Evolutionary conservation across 2,888 invertebrate genomes (phyloP), one percentile per base, ranked within the genome.

Genomic region (Clitarchus hookeri): DNA sequence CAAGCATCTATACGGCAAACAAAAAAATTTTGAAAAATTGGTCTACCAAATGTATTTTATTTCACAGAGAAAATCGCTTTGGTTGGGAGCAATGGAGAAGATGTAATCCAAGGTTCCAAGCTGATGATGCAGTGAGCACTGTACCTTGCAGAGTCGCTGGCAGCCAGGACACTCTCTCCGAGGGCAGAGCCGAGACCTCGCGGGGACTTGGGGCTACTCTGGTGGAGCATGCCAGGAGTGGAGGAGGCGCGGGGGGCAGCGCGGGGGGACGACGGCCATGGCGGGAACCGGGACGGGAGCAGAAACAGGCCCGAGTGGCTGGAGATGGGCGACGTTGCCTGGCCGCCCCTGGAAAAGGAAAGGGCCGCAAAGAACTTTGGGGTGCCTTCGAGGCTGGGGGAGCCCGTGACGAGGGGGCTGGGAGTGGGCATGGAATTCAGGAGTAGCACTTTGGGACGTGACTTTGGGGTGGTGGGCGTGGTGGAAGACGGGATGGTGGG

Each of bases 401-500:
- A 85, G 84, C 87, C 23, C 54, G 65, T 25, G 77, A 78, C 19
- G 83, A 88, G 84, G 86, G 88, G 65, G 85, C 88, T 65, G 84
- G 88, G 87, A 65, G 88, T 86, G 26, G 44, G 27, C 13, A 89
- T 85, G 91, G 89, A 89, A 91, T 12, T 36, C 36, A 36, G 25
- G 23, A 36, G 82, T 3, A 27, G 82, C 36, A 23, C 44, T 13
- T 82, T 82, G 82, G 82, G 82, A n/a, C 82, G 82, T n/a, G 23
- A 65, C n/a, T 65, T 65, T 8, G 65, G 65, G 65, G 65, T 65
- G 65, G 65, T 65, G 77, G 83, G 88, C 83, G 87, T 88, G 80
- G 86, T 88, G 79, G 85, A 89, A 87, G 79, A 88, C 85, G 26
- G 89, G 85, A 91, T 89, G 89, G 91, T 91, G 88, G 91, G 91